These are phyloP conservation scores for Dipodomys ordii DNA, from an alignment of 2,113 vertebrate species.

Conservation along the genomic window DNA sequence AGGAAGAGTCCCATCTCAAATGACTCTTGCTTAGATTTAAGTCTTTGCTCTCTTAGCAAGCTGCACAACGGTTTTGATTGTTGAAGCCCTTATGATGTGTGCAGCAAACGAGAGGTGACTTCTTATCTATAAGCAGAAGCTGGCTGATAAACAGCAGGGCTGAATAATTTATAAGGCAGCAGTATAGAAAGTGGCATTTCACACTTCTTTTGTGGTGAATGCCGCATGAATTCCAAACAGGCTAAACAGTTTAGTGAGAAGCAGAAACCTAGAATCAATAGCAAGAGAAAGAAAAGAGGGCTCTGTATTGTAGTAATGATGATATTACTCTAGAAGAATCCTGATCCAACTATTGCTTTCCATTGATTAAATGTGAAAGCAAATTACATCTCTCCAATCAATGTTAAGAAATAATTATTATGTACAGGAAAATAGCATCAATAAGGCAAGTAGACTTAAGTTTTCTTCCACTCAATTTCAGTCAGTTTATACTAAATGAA, in stretches of 20 bases:
- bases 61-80: slow-evolving; percentile 80
- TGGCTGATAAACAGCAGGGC: slow-evolving; percentile 84
- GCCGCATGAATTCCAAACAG: slow-evolving; percentile 85
- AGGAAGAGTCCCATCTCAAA: slow-evolving; percentile 58
- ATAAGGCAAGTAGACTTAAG: slow-evolving; percentile 58
- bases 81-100: slow-evolving; percentile 79
- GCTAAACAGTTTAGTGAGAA: slow-evolving; percentile 77
- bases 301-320: slow-evolving; percentile 51
- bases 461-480: slow-evolving; percentile 75
- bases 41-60: slow-evolving; percentile 52
- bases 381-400: slow-evolving; percentile 80
- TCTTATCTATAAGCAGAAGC: slow-evolving; percentile 86
- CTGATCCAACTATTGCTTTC: slow-evolving; percentile 66
- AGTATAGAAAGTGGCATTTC: slow-evolving; percentile 85
- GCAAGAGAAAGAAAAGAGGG: slow-evolving; percentile 52
- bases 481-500: slow-evolving; percentile 75
- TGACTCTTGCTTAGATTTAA: slow-evolving; percentile 21
- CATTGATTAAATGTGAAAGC: slow-evolving; percentile 82
- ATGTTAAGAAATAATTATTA: slow-evolving; percentile 74
- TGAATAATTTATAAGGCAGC: slow-evolving; percentile 87
- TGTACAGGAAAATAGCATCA: slow-evolving; percentile 53
- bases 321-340: slow-evolving; percentile 66
- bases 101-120: slow-evolving; percentile 80
- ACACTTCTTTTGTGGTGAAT: slow-evolving; percentile 85
- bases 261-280: slow-evolving; percentile 74